Base-by-base conservation (phyloP, 2,888 invertebrate genomes). In the Electrophaes corylata region DNA sequence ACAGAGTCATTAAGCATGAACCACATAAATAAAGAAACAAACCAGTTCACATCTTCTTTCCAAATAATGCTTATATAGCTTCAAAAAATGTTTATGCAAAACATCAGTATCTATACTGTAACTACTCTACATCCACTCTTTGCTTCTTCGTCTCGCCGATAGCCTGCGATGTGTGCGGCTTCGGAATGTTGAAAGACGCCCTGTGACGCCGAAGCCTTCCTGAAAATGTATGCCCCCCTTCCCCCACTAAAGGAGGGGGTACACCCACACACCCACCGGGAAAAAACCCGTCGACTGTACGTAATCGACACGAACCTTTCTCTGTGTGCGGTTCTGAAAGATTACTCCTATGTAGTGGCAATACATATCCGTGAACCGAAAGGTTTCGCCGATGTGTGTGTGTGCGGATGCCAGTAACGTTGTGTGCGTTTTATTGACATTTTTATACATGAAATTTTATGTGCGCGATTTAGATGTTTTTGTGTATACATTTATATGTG, bases 141-240 rank as follows among this genome's bases (percentile, higher is more conserved):
- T 86, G 85, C 87, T 90, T 83, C 90, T 90, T 91, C 88, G 88
- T 85, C 84, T 89, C 88, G 81, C 90, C 91, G 88, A 91, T 91
- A 86, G 81, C 83, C 83, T 76, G 75, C 84, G 78, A 88, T 91
- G 91, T 91, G 91, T 90, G 91, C 89, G 87, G 77, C 84, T 83
- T 86, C 83, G 84, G 82, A 83, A 85, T 88, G 86, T 84, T 90
- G 91, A 91, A 91, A 91, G 91, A 91, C 89, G 90, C 86, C 84
- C 83, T 84, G 88, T 89, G 88, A 88, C 86, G 87, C 77, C 69
- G 78, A 77, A 78, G 88, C 87, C 84, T 88, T 88, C 87, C 90
- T 90, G 90, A 90, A 90, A 89, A 88, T 87, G 87, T 88, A 86
- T 86, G 84, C 60, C 79, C 78, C 75, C 67, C 68, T 67, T 64